Evolutionary conservation across 2,113 vertebrate genomes (phyloP), one percentile per base, ranked within the genome.

Genomic region (Cololabis saira): DNA sequence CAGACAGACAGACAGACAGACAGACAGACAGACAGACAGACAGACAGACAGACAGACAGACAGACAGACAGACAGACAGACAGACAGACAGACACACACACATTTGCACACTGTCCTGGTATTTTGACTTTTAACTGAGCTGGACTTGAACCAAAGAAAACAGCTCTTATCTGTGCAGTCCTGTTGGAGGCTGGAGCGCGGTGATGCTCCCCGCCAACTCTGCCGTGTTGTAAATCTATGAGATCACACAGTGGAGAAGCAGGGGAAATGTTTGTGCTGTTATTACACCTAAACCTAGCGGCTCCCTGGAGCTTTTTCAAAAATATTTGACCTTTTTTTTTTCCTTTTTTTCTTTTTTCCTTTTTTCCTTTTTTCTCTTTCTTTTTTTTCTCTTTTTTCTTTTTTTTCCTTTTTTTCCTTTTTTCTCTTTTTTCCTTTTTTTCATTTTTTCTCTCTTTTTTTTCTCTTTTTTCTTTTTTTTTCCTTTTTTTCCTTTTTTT

Each of bases 111-210:
- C 33, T 4, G 33, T 37, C 33, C 17, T 16, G 11, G 12, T 24
- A 42, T n/a, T 30, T 48, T 14, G 49, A 13, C 11, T 4, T 61
- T 40, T 51, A 56, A 22, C 48, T 27, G 21, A 1, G 0, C 44
- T 62, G 73, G 72, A 44, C 3, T 3, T 3, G n/a, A 30, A 66
- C 60, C 66, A 81, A 58, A 50, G 69, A 37, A 2, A 71, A 37
- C 75, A 58, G 47, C 52, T 18, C 61, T 76, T 71, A 66, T 79
- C 62, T 0, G 50, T 1, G 12, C 48, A 44, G 61, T 22, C 19
- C 49, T 49, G 81, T 18, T 56, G 50, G 56, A 82, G 64, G 19
- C 64, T 62, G 66, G 3, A 78, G 16, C 66, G 44, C 14, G 45
- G 57, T 22, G 62, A 68, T 11, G 49, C 16, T 68, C 30, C 7